Evolutionary conservation across 2,113 vertebrate species (phyloP), one percentile per base, ranked within the genome.

Genomic region (Elgaria multicarinata): DNA sequence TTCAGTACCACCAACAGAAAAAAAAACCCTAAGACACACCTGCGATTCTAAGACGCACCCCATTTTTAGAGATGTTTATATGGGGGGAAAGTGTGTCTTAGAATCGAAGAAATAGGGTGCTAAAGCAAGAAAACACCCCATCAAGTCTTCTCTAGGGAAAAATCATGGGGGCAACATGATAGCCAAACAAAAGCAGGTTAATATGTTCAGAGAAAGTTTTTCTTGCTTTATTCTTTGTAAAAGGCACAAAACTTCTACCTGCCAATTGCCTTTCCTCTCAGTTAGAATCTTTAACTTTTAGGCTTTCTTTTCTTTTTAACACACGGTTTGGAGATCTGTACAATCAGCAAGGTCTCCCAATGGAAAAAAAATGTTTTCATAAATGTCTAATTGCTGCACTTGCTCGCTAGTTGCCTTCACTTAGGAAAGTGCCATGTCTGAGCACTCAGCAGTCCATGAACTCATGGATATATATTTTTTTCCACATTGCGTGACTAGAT

Each of bases 301-400:
- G 1, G 12, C 3, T 4, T 36, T 33, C 20, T 87, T 85, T 28
- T 33, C 80, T 62, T 95, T 95, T 92, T 92, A 81, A 53, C 1
- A 85, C 90, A 86, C 1, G 88, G 89, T 8, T 8, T 46, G 44
- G 31, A 44, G 89, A 83, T 94, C 86, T 33, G 79, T 62, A 36
- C 88, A 53, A 85, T 5, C 50, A 90, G 83, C 72, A 22, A 16
- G 22, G n/a, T 53, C 86, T 33, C 88, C 87, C 79, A 85, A 46
- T 1, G 28, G 89, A 87, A 92, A 62, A n/a, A n/a, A 92, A 91
- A 91, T 85, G 85, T 93, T 95, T 95, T 89, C 93, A 86, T 95
- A 90, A 72, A 0, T 91, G 95, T 96, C 94, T 95, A 95, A 96
- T 88, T 88, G 91, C 91, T 91, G 81, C 10, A 66, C 89, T 96